Base-by-base conservation (phyloP, 92 coral and sea anemone genomes). In the Micromussa lordhowensis region DNA sequence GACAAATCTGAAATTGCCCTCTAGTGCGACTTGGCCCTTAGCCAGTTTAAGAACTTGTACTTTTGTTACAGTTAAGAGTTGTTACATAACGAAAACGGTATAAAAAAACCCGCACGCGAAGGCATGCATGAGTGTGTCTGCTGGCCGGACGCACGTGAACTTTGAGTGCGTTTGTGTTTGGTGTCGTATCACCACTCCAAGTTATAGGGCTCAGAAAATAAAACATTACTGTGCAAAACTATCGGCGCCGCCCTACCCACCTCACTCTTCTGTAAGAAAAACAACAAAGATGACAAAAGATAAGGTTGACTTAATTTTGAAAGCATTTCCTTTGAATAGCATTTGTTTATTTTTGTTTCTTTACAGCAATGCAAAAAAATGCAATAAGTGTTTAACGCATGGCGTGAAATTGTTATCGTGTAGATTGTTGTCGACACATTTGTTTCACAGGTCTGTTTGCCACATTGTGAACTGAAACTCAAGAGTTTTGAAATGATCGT, bases 301-400 rank as follows among this genome's bases (percentile, higher is more conserved):
- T 44, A 44, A 44, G 12, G 51, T 44, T 44, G 12, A 44, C 10
- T 44, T 44, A 7, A 44, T 44, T 44, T 44, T 44, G 51, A 13
- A 44, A 1, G 51, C 51, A 44, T 44, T 44, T 44, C 51, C 51
- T 1, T 44, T 44, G 51, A 44, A 8, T 8, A 44, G 51, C 51
- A 44, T 26, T 19, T n/a, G 21, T 36, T 75, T 75, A 32, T 75
- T 66, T 54, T 75, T 81, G 44, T 81, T 48, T n/a, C 49, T 81
- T 54, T 44, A 78, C 32, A 66, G 5, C 34, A 66, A 66, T 28
- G 31, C 17, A 12, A 66, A 66, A n/a, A 66, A 66, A 66, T 66
- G 32, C 71, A 28, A 66, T 26, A 22, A 61, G 0, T 5, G 13
- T 22, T 22, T 22, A 0, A 29, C 12, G 2, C 9, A 0, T 5